phyloP scores from a whole-genome alignment of 2,888 invertebrate genomes.

The Pteria penguin region DNA sequence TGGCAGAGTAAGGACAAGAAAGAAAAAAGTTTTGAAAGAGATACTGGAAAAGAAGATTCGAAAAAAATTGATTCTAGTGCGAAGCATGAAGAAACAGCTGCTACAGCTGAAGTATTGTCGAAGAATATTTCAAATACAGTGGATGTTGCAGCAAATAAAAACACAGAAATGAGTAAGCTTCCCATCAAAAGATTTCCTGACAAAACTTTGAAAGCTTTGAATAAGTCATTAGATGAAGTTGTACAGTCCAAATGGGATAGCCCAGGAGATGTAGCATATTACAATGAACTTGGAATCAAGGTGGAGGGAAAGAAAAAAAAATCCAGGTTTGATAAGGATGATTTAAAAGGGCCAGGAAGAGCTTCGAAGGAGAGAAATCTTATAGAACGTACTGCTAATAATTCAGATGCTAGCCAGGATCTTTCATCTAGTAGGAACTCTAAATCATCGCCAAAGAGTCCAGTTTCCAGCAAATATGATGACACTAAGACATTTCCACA shows the following conservation, averaged over 20 bases:
- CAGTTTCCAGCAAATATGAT: not conserved
- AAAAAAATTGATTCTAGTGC: not conserved
- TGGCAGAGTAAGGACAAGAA: not conserved
- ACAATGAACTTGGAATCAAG: slow-evolving; percentile 4
- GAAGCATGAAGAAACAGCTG: not conserved
- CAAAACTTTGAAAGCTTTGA: not conserved
- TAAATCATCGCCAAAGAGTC: no score
- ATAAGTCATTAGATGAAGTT: not conserved
- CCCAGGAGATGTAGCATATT: slow-evolving; percentile 15
- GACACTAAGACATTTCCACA: not conserved
- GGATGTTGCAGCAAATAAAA: no score
- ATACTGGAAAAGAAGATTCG: not conserved
- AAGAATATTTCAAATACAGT: no score
- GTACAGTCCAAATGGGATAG: slow-evolving; percentile 36
- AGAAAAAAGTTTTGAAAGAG: no score
- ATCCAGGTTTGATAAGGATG: slow-evolving; percentile 19
- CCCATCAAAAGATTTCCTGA: not conserved
- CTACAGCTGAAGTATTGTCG: not conserved
- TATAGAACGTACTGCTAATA: not conserved
- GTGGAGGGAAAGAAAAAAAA: not conserved
- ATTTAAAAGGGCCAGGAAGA: not conserved
- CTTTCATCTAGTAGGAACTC: no score
- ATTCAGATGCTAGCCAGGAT: not conserved
- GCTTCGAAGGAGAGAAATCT: not conserved
- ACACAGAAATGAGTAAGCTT: no score